Percentiles rank a stretch among this genome's conserved stretches.
Evolutionary conservation across 2,888 invertebrate species (phyloP).

Genomic region (Ormia ochracea): DNA sequence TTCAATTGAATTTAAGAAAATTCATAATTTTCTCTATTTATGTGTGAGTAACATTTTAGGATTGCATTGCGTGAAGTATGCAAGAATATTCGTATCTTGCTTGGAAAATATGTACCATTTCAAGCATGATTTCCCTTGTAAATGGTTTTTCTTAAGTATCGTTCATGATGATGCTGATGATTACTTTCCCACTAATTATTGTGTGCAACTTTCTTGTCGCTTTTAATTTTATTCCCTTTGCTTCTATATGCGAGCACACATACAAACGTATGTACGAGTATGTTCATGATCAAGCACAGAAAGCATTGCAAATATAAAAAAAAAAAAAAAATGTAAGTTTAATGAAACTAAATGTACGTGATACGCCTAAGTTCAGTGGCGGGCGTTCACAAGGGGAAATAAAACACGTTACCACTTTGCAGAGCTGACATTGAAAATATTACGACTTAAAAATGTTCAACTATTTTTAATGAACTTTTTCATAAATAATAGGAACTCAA

Average conservation of each 20-base stretch:
- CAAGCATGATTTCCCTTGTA: background rate
- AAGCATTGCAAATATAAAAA: slow-evolving; percentile 5
- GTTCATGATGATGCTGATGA: background rate
- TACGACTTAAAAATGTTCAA: too few species aligned
- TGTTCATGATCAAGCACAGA: background rate
- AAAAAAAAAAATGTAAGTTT: background rate
- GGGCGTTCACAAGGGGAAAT: background rate
- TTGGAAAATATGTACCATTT: background rate
- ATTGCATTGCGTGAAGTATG: background rate
- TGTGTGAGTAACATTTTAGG: too few species aligned
- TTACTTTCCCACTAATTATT: background rate
- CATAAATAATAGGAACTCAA: too few species aligned
- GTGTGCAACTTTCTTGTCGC: background rate
- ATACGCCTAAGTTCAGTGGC: background rate
- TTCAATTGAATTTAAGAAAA: too few species aligned
- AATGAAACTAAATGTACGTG: slow-evolving; percentile 1
- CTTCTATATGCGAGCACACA: background rate
- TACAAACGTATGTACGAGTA: background rate
- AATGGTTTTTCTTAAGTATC: background rate
- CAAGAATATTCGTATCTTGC: background rate
- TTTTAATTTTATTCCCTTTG: background rate
- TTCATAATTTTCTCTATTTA: too few species aligned
- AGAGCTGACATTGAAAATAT: too few species aligned
- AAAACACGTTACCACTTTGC: too few species aligned
- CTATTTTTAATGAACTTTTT: too few species aligned